Conservation (phyloP, 1,140 invertebrate species). For the Drosophila carrolli region DNA sequence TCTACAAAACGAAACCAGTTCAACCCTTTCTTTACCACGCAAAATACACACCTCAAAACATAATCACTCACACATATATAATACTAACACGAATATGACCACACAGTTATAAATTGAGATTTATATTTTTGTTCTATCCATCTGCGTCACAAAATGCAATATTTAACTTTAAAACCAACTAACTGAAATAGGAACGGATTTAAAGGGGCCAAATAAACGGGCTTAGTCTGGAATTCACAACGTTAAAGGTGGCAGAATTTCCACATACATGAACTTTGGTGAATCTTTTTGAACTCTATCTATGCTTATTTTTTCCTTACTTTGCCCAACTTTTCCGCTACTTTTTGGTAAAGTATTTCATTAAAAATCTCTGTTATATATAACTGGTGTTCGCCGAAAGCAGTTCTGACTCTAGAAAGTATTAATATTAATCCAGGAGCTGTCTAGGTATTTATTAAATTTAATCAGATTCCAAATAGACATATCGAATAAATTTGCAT, state of each 20-base stretch:
- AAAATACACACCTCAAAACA: slow-evolving; percentile 2
- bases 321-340: neutral
- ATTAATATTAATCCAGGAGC: neutral
- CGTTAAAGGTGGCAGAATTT: slow-evolving; percentile 12
- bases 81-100: neutral
- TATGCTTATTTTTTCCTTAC: neutral
- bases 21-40: slow-evolving; percentile 5
- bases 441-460: too few species aligned
- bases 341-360: neutral
- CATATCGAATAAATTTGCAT: too few species aligned
- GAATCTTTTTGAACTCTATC: neutral
- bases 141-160: slow-evolving; percentile 1
- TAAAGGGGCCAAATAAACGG: neutral
- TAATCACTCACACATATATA: slow-evolving; percentile 12
- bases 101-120: slow-evolving; percentile 1
- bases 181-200: neutral
- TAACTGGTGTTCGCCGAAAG: neutral
- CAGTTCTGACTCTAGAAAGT: neutral
- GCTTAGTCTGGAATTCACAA: neutral
- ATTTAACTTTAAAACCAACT: neutral
- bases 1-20: neutral
- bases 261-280: neutral
- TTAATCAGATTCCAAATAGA: too few species aligned
- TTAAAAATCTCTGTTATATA: neutral
- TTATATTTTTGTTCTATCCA: neutral